phyloP scores from a whole-genome alignment of 2,113 vertebrate species.

The Chelonoidis abingdonii region DNA sequence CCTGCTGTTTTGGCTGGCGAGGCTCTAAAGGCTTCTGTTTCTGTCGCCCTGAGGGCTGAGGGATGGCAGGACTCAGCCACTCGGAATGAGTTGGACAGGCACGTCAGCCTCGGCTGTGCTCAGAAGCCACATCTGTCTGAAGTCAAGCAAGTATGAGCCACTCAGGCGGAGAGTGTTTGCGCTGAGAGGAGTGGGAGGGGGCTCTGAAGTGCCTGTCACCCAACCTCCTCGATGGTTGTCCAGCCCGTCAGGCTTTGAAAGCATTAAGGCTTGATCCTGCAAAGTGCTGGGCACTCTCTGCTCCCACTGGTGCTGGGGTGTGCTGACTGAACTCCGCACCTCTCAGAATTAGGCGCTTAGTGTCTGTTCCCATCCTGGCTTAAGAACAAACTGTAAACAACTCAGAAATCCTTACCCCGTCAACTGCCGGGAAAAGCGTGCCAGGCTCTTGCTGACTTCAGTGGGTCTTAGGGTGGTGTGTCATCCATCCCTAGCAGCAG shows the following conservation, averaged over 20 bases:
- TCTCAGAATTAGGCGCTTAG: background rate
- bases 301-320: background rate
- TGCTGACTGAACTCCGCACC: background rate
- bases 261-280: background rate
- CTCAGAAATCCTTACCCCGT: background rate
- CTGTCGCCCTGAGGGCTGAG: background rate
- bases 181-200: background rate
- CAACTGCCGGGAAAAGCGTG: no score
- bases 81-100: background rate
- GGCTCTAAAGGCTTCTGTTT: background rate
- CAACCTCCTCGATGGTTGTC: background rate
- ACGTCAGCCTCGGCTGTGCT: background rate
- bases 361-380: background rate
- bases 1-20: background rate
- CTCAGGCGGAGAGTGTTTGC: background rate
- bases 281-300: background rate
- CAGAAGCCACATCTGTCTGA: background rate
- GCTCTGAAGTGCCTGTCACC: background rate
- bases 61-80: background rate
- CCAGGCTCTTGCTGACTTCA: background rate
- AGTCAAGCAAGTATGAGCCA: background rate
- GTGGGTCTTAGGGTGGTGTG: background rate
- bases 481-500: background rate
- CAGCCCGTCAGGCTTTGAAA: background rate
- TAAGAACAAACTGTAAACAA: background rate